Evolutionary conservation across 2,888 invertebrate species (phyloP), one percentile per base, ranked within the genome.

Genomic region (Apamea sordens): DNA sequence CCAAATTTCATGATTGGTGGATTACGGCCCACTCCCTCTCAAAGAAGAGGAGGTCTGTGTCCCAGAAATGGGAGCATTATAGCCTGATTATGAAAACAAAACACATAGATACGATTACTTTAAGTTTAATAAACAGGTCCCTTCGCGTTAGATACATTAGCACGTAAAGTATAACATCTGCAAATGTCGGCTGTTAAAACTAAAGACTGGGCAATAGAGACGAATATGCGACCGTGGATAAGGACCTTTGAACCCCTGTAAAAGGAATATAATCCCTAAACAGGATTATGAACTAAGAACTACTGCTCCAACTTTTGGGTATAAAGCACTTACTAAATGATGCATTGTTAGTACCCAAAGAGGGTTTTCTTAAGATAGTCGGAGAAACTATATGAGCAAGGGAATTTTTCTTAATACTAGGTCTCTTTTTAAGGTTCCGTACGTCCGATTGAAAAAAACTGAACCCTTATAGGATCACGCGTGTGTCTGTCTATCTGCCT

Each of bases 241-340:
- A 80, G 76, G 76, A 44, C 44, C 73, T 68, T 50, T 73, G 53
- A 74, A 36, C 41, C 70, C 63, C 44, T 64, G 50, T 78, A 65
- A 80, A 79, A 74, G 78, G 80, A 75, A 76, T 77, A 76, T 84
- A 76, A 77, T 77, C 79, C 80, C 75, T 76, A 73, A 76, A 82
- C 72, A 79, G 72, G 77, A 81, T 82, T 78, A 84, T 82, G 74
- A 76, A 78, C 69, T 76, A 65, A 68, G 77, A 79, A 86, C 72
- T 70, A 59, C 61, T 64, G 32, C 65, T 67, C 61, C 24, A 83
- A 81, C 63, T 80, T 80, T 77, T 65, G 73, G 72, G 77, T 72
- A 36, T 65, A 67, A 47, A 75, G 41, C 32, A 63, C 63, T 56
- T 71, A 67, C 67, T 67, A 84, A 63, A 84, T 69, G 36, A 74